Conservation (phyloP, 2,113 vertebrate species). For the Rhodinocichla rosea region DNA sequence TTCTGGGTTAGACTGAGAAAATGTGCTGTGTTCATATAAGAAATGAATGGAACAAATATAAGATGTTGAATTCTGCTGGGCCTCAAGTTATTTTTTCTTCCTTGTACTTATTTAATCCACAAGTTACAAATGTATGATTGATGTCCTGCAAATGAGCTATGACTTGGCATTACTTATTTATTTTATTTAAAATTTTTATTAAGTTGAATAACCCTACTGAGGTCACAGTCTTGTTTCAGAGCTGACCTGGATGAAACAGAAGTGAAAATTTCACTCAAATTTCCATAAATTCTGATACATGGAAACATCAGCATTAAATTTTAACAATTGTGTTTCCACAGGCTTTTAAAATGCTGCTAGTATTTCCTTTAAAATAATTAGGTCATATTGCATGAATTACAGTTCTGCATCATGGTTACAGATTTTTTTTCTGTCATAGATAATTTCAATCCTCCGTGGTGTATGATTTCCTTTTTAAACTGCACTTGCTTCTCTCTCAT, state of each 20-base stretch:
- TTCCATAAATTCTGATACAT: slow-evolving; percentile 47
- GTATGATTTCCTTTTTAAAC: not conserved
- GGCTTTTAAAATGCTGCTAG: slow-evolving; percentile 41
- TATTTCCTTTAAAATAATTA: slow-evolving; percentile 64
- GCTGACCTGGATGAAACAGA: not conserved
- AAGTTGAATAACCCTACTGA: slow-evolving; percentile 19
- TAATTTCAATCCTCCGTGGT: slow-evolving; percentile 20
- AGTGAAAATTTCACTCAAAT: slow-evolving; percentile 22
- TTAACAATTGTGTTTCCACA: slow-evolving; percentile 35
- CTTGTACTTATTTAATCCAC: not conserved
- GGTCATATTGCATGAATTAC: slow-evolving; percentile 40
- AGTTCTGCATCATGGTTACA: slow-evolving; percentile 34
- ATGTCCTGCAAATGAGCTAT: slow-evolving; percentile 45
- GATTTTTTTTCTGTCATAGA: slow-evolving; percentile 46
- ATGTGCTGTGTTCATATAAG: not conserved
- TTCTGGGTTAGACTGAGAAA: not conserved
- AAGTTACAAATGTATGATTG: slow-evolving; percentile 31
- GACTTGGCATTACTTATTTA: slow-evolving; percentile 60
- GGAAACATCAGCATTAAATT: slow-evolving; percentile 47
- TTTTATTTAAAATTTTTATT: slow-evolving; percentile 58
- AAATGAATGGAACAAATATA: not conserved
- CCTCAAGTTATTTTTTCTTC: not conserved
- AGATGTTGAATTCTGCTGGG: not conserved
- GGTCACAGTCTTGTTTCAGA: not conserved
- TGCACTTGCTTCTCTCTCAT: not conserved